A percentile compares a stretch with the other conserved stretches of the same genome.
Evolutionary conservation across 1,140 invertebrate species (phyloP).

Genomic region (Oryzaephilus surinamensis): DNA sequence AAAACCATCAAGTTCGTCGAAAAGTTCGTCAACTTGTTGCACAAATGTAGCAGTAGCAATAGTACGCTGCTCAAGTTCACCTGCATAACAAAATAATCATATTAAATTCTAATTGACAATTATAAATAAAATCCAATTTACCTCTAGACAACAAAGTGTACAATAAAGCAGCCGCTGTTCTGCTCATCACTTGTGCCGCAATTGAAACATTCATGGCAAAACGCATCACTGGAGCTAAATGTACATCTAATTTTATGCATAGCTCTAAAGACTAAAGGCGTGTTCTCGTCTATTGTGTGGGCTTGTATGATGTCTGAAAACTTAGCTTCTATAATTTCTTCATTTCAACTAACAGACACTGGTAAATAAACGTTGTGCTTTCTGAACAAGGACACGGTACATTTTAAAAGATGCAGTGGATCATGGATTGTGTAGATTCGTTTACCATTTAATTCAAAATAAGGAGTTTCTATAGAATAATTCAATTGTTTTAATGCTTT

Average conservation of each 20-base stretch:
- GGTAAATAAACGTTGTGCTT: slow-evolving; percentile 9
- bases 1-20: slow-evolving; percentile 18
- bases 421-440: slow-evolving; percentile 13
- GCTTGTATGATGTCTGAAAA: slow-evolving; percentile 9
- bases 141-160: neutral
- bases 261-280: slow-evolving; percentile 7
- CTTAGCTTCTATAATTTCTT: slow-evolving; percentile 9
- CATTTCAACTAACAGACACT: slow-evolving; percentile 2
- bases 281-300: slow-evolving; percentile 8
- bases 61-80: slow-evolving; percentile 7
- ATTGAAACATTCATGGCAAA: slow-evolving; percentile 5
- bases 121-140: neutral
- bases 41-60: slow-evolving; percentile 18
- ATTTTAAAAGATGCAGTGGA: slow-evolving; percentile 16
- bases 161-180: neutral
- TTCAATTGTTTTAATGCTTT: slow-evolving; percentile 12
- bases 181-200: slow-evolving; percentile 7
- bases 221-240: neutral
- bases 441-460: slow-evolving; percentile 7
- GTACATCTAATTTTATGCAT: slow-evolving; percentile 3
- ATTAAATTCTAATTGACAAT: too few relatives aligned
- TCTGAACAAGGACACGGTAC: slow-evolving; percentile 11
- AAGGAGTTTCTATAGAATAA: slow-evolving; percentile 6
- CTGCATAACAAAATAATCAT: neutral
- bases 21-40: slow-evolving; percentile 13